Conservation (phyloP, 2,888 invertebrate genomes). For the Ophioninae sp. region DNA sequence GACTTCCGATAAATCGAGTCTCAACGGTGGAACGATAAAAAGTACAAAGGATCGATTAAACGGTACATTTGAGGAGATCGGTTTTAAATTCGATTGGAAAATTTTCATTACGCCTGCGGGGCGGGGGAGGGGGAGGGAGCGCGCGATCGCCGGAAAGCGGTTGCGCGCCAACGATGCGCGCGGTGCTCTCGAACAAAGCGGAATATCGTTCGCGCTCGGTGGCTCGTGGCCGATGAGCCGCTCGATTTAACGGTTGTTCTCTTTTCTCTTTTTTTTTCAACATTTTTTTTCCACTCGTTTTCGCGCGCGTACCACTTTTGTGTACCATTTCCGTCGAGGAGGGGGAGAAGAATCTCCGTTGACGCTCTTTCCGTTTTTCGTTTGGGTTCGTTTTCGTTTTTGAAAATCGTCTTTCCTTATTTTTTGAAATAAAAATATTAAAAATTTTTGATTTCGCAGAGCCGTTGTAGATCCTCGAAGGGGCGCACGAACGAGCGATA, state of each 20-base stretch:
- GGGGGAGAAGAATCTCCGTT: not conserved
- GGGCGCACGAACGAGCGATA: slow-evolving; percentile 10
- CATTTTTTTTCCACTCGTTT: slow-evolving; percentile 9
- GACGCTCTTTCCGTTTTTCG: slow-evolving; percentile 26
- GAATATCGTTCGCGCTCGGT: slow-evolving; percentile 50
- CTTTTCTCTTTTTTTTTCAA: slow-evolving; percentile 9
- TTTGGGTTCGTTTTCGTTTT: slow-evolving; percentile 36
- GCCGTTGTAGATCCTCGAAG: too few relatives aligned
- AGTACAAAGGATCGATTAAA: not conserved
- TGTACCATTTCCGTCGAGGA: slow-evolving; percentile 46
- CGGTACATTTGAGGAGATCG: not conserved
- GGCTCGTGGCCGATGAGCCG: slow-evolving; percentile 53
- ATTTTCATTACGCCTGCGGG: slow-evolving; percentile 6
- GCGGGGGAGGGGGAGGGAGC: too few relatives aligned
- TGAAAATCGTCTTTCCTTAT: not conserved
- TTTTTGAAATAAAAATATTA: not conserved
- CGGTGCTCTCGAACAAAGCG: slow-evolving; percentile 33
- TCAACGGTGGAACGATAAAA: not conserved
- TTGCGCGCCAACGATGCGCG: not conserved
- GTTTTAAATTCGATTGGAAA: slow-evolving; percentile 8
- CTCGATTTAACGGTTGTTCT: slow-evolving; percentile 55
- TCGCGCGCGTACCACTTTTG: not conserved
- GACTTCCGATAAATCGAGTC: not conserved
- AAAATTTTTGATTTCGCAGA: too few relatives aligned
- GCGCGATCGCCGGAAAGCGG: not conserved